phyloP scores from a whole-genome alignment of 2,113 vertebrate species.

The Ondatra zibethicus region DNA sequence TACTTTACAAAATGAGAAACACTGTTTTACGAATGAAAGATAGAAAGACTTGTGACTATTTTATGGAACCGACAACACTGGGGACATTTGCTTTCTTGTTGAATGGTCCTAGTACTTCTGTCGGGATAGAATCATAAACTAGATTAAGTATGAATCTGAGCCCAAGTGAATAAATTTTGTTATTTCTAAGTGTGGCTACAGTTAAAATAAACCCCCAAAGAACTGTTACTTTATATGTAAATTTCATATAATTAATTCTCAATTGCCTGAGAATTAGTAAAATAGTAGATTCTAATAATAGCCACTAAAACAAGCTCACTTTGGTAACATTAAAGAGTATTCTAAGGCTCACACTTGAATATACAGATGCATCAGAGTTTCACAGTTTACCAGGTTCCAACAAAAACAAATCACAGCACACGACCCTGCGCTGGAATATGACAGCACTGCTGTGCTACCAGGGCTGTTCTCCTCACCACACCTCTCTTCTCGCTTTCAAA shows the following conservation, averaged over 20 bases:
- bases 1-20: slow-evolving; percentile 2
- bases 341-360: slow-evolving; percentile 1
- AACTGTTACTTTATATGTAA: slow-evolving; percentile 39
- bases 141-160: neutral
- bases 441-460: neutral
- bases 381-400: slow-evolving; percentile 15
- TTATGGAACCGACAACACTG: neutral
- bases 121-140: neutral
- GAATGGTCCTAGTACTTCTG: neutral
- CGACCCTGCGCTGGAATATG: neutral
- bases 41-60: slow-evolving; percentile 2
- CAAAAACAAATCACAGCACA: slow-evolving; percentile 9
- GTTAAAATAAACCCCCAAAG: slow-evolving; percentile 29
- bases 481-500: neutral
- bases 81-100: neutral
- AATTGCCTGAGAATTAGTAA: slow-evolving; percentile 22
- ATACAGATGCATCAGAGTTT: neutral
- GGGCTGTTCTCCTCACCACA: neutral
- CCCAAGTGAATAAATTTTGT: neutral
- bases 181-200: slow-evolving; percentile 43
- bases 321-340: neutral
- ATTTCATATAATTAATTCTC: slow-evolving; percentile 53
- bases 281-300: neutral
- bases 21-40: slow-evolving; percentile 32
- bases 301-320: slow-evolving; percentile 4